A percentile compares a stretch with the other conserved stretches of the same genome.
phyloP scores from a whole-genome alignment of 2,113 vertebrate species.

The Asarcornis scutulata region DNA sequence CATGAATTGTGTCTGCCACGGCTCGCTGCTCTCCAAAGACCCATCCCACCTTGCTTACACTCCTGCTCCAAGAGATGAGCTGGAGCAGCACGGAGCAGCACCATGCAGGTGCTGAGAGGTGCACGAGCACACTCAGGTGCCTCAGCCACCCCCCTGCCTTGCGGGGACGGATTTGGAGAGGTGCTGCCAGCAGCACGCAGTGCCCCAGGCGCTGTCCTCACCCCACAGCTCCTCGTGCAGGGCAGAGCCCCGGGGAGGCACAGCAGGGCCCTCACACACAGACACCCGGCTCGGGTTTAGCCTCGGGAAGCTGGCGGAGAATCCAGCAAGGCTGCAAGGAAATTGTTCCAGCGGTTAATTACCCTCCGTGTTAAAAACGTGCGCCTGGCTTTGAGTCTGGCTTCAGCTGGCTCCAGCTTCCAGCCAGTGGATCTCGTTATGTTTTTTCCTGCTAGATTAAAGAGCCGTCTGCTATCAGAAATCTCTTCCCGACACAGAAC shows the following conservation, averaged over 20 bases:
- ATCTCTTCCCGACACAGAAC: constrained; percentile 28
- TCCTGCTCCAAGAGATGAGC: background rate
- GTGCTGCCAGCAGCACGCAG: too few species aligned
- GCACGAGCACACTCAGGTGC: too few species aligned
- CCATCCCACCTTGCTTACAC: fast-evolving
- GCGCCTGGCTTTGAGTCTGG: background rate
- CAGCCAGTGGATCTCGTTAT: background rate
- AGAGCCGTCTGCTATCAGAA: constrained; percentile 51
- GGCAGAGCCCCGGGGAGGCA: background rate
- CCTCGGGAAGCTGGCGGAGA: background rate
- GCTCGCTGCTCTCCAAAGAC: background rate
- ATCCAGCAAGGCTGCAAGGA: background rate
- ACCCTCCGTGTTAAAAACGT: background rate
- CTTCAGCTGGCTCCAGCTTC: constrained; percentile 35
- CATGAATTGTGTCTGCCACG: background rate
- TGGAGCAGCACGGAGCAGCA: too few species aligned
- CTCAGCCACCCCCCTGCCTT: too few species aligned
- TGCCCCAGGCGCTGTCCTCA: too few species aligned
- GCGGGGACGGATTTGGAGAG: too few species aligned
- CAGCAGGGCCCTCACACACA: background rate
- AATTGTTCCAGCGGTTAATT: background rate
- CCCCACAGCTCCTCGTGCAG: too few species aligned
- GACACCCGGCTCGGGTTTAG: background rate
- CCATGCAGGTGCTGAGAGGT: too few species aligned
- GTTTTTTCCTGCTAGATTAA: constrained; percentile 34